Evolutionary conservation across 37 sponge, comb jelly and placozoan genomes (phyloP), one percentile per base, ranked within the genome.

Genomic region (Corticium candelabrum): DNA sequence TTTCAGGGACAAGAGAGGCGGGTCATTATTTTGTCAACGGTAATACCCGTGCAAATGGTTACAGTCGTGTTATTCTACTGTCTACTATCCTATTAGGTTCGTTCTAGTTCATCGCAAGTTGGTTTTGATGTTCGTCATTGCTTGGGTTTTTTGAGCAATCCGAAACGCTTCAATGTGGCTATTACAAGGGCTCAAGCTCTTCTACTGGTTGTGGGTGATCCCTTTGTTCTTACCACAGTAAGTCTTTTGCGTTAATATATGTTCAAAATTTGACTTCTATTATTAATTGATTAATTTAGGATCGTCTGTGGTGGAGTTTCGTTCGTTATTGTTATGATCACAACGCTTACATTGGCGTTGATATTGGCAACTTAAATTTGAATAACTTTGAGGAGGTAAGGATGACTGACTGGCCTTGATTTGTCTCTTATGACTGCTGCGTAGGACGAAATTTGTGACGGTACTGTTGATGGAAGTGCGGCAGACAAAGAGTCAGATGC

Each of bases 1-100:
- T 92, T 92, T 71, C 93, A 92, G 76, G 93, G 93, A 34, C 89
- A 88, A 43, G 93, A 92, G 76, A 69, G 82, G 7, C 57, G 62
- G 39, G 84, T 76, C 30, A 79, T 92, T 37, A 86, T 92, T 41
- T 79, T 92, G 3, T 88, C 93, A 3, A 92, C 89, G 29, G 93
- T 92, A 1, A 85, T 50, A 21, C 62, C 21, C 15, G 21, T 50
- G 11, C 62, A 27, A 27, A 27, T 50, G 11, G 62, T 50, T 21
- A 50, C 15, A 50, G 62, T 21, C 21, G 21, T 50, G 62, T n/a
- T n/a, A n/a, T n/a, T n/a, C n/a, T n/a, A 50, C 11, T 62, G 67
- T 67, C 40, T 31, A 82, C 41, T 40, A 74, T 71, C 38, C 15
- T 39, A 37, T 0, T 36, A 87, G 88, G 89, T 88, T 37, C 85